Conservation (phyloP, 2,888 invertebrate genomes). For the Cheilosia scutellata region DNA sequence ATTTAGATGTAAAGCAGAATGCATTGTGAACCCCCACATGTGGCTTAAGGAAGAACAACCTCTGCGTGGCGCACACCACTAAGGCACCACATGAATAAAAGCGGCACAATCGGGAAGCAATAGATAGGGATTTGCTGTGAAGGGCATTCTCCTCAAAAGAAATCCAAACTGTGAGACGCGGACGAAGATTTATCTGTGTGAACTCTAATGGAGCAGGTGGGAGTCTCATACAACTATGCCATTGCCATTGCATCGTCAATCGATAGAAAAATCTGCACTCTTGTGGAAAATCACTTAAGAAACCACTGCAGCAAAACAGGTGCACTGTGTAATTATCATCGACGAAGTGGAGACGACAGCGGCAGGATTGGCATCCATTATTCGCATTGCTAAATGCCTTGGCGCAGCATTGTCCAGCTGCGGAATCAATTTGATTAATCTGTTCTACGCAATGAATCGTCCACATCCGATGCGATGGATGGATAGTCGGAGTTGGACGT, state of each 20-base stretch:
- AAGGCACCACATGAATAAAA: not conserved
- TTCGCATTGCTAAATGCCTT: slow-evolving; percentile 76
- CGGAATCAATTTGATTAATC: slow-evolving; percentile 77
- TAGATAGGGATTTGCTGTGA: slow-evolving; percentile 13
- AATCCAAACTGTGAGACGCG: slow-evolving; percentile 19
- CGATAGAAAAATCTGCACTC: slow-evolving; percentile 71
- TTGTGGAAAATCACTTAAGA: slow-evolving; percentile 68
- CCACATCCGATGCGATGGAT: slow-evolving; percentile 74
- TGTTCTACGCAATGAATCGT: slow-evolving; percentile 76
- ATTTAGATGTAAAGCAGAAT: slow-evolving; percentile 58
- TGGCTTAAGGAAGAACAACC: not conserved
- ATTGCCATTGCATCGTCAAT: slow-evolving; percentile 49
- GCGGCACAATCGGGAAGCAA: slow-evolving; percentile 29
- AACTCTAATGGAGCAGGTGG: slow-evolving; percentile 73
- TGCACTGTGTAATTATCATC: slow-evolving; percentile 71
- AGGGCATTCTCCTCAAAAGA: slow-evolving; percentile 40
- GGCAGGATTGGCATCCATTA: slow-evolving; percentile 65
- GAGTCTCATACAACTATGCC: slow-evolving; percentile 60
- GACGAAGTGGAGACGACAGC: slow-evolving; percentile 22
- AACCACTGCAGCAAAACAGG: slow-evolving; percentile 69
- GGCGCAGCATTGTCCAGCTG: slow-evolving; percentile 73
- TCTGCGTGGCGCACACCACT: not conserved
- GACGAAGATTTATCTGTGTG: slow-evolving; percentile 70
- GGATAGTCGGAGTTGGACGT: slow-evolving; percentile 43
- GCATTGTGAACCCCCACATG: slow-evolving; percentile 43